Conservation (phyloP, 2,797 vertebrate genomes). For the Chromis chromis region DNA sequence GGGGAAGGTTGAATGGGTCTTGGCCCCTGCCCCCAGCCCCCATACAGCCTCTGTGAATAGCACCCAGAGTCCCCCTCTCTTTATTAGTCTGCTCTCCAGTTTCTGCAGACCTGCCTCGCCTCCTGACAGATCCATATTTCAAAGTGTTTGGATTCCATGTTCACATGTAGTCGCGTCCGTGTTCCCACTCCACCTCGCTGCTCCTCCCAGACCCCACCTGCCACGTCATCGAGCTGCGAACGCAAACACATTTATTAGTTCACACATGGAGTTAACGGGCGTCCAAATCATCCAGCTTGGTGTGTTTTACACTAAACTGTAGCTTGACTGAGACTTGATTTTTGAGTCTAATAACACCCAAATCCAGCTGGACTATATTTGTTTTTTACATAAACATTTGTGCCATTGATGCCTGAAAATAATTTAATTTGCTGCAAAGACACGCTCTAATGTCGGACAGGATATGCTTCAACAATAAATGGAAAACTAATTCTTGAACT, state of each 20-base stretch:
- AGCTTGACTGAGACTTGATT: too few relatives aligned
- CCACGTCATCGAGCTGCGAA: slow-evolving; percentile 8
- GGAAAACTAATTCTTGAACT: too few relatives aligned
- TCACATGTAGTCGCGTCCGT: slow-evolving; percentile 52
- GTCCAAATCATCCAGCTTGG: neutral
- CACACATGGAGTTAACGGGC: neutral
- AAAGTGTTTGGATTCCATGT: slow-evolving; percentile 75
- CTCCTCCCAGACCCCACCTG: slow-evolving; percentile 31
- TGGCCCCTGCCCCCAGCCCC: slow-evolving; percentile 55
- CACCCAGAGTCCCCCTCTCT: slow-evolving; percentile 63
- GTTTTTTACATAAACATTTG: too few relatives aligned
- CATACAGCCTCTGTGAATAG: slow-evolving; percentile 74
- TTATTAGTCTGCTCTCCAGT: slow-evolving; percentile 85
- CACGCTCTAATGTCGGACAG: too few relatives aligned
- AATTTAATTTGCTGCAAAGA: too few relatives aligned
- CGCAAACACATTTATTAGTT: neutral
- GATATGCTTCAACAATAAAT: too few relatives aligned
- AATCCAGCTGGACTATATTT: too few relatives aligned
- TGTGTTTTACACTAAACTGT: too few relatives aligned
- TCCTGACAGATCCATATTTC: slow-evolving; percentile 82
- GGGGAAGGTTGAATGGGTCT: slow-evolving; percentile 80
- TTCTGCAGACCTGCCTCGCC: slow-evolving; percentile 81
- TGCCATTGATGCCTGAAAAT: too few relatives aligned
- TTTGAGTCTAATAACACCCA: too few relatives aligned
- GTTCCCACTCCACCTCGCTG: slow-evolving; percentile 48